Conservation (phyloP, 2,797 vertebrate species). For the Peromyscus eremicus region DNA sequence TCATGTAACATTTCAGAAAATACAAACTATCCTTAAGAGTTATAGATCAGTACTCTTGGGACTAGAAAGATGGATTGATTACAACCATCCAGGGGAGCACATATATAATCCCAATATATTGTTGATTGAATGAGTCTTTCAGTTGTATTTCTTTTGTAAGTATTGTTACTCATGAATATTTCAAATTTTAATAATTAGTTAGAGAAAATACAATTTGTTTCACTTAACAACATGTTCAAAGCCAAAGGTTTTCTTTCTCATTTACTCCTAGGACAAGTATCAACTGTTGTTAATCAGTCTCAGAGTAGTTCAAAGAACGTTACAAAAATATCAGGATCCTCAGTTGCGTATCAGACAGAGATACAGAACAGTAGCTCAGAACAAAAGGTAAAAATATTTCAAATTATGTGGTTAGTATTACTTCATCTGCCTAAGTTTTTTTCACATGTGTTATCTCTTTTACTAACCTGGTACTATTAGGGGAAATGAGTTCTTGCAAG, state of each 20-base stretch:
- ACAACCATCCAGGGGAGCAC: neutral
- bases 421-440: neutral
- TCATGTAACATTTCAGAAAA: slow-evolving; percentile 32
- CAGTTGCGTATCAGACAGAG: neutral
- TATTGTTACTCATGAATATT: neutral
- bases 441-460: neutral
- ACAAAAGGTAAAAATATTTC: slow-evolving; percentile 73
- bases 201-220: neutral
- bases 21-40: neutral
- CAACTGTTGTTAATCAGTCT: neutral
- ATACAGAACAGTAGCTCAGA: neutral
- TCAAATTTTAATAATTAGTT: neutral
- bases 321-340: neutral
- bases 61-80: neutral
- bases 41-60: neutral
- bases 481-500: neutral
- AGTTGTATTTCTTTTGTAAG: neutral
- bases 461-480: neutral
- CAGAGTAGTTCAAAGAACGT: slow-evolving; percentile 53
- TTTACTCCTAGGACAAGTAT: slow-evolving; percentile 55
- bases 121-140: neutral
- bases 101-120: neutral
- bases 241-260: neutral
- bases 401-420: neutral
- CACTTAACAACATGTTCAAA: neutral